Evolutionary conservation across 92 coral and sea anemone species (phyloP).

Genomic region (Blastomussa wellsi): DNA sequence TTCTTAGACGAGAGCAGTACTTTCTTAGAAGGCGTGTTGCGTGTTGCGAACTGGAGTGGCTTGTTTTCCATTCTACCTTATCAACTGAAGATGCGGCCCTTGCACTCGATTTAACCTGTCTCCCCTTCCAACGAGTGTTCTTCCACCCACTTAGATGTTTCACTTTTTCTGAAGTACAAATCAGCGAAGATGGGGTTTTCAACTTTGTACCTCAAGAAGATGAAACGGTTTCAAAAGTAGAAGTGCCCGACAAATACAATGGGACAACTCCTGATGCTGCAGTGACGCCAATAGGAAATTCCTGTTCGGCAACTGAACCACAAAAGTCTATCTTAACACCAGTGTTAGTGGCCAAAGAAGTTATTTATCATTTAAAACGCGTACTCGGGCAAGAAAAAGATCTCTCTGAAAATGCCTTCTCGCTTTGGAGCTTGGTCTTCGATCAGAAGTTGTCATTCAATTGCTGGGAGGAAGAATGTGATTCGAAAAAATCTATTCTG

Average conservation of each 20-base stretch:
- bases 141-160: neutral
- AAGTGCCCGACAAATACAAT: neutral
- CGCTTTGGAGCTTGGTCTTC: neutral
- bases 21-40: neutral
- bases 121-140: neutral
- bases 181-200: neutral
- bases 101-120: neutral
- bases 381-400: neutral
- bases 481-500: neutral
- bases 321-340: neutral
- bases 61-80: slow-evolving; percentile 4
- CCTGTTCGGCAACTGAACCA: neutral
- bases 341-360: neutral
- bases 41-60: slow-evolving; percentile 34
- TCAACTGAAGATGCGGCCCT: slow-evolving; percentile 13
- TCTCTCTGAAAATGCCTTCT: neutral
- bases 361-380: neutral
- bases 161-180: neutral
- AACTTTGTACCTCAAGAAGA: neutral
- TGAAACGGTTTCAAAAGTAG: neutral
- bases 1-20: neutral
- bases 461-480: neutral
- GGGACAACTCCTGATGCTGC: neutral
- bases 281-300: neutral
- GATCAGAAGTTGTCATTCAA: neutral